These are phyloP conservation scores for Onychomys torridus DNA, from an alignment of 2,797 vertebrate genomes.

Conservation along the genomic window DNA sequence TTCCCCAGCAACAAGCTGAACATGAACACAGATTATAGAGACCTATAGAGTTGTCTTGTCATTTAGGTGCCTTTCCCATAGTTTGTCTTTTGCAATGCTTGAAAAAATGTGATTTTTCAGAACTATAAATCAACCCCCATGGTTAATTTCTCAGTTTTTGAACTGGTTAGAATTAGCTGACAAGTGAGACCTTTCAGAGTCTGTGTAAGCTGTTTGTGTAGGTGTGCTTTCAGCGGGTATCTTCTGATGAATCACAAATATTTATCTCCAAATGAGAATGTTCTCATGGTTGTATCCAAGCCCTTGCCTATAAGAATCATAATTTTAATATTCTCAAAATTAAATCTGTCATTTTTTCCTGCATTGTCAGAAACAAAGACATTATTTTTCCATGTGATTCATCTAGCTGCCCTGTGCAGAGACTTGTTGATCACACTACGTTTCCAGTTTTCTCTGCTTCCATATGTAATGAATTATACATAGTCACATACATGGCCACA, in stretches of 20 bases:
- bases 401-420: not conserved
- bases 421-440: not conserved
- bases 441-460: not conserved
- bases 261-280: not conserved
- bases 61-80: not conserved
- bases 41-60: not conserved
- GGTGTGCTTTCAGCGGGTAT: not conserved
- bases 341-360: not conserved
- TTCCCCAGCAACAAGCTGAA: not conserved
- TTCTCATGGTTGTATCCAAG: not conserved
- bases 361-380: not conserved
- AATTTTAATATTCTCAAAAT: not conserved
- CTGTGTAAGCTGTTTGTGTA: not conserved
- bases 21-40: not conserved
- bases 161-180: not conserved
- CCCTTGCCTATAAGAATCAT: not conserved
- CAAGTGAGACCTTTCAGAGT: not conserved
- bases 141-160: not conserved
- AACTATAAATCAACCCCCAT: not conserved
- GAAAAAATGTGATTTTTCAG: not conserved
- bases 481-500: not conserved
- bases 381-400: not conserved
- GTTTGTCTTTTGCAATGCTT: not conserved
- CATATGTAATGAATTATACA: not conserved
- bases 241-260: not conserved